Percentiles rank a stretch among this genome's conserved stretches.
phyloP scores from a whole-genome alignment of 2,113 vertebrate species.

The Amphilophus citrinellus region DNA sequence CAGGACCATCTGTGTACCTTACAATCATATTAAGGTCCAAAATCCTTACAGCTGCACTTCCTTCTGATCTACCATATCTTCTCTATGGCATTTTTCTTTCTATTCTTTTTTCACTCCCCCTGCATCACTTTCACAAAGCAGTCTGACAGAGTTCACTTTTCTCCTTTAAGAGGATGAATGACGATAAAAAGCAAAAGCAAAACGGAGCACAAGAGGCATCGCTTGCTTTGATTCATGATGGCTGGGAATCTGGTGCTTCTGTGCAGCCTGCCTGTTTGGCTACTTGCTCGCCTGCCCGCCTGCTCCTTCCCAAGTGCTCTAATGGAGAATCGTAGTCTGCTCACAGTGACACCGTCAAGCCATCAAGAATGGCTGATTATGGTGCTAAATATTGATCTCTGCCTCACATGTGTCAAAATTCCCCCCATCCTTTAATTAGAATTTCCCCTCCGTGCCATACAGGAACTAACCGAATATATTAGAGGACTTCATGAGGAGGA shows the following conservation, averaged over 20 bases:
- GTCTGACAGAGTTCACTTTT: slow-evolving; percentile 84
- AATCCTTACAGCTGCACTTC: slow-evolving; percentile 68
- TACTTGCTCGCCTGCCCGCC: slow-evolving; percentile 28
- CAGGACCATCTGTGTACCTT: slow-evolving; percentile 53
- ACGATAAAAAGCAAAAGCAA: slow-evolving; percentile 92
- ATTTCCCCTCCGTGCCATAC: slow-evolving; percentile 92
- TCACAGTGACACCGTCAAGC: slow-evolving; percentile 91
- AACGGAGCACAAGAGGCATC: slow-evolving; percentile 87
- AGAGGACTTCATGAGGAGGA: slow-evolving; percentile 87
- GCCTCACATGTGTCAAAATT: slow-evolving; percentile 99
- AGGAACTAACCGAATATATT: slow-evolving; percentile 96
- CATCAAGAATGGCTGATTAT: slow-evolving; percentile 98
- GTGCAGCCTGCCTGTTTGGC: slow-evolving; percentile 56
- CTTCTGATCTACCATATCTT: slow-evolving; percentile 60
- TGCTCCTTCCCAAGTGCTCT: slow-evolving; percentile 38
- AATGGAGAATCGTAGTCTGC: slow-evolving; percentile 70
- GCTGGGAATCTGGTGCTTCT: slow-evolving; percentile 62
- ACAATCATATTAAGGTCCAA: slow-evolving; percentile 63
- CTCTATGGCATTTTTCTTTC: slow-evolving; percentile 64
- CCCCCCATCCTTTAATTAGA: slow-evolving; percentile 98
- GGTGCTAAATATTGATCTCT: slow-evolving; percentile 99
- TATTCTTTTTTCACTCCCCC: slow-evolving; percentile 56
- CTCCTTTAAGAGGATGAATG: slow-evolving; percentile 91
- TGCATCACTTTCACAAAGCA: slow-evolving; percentile 59
- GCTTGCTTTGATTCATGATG: slow-evolving; percentile 93